Conservation (phyloP, 2,113 vertebrate species). For the Pollimyrus isidori region DNA sequence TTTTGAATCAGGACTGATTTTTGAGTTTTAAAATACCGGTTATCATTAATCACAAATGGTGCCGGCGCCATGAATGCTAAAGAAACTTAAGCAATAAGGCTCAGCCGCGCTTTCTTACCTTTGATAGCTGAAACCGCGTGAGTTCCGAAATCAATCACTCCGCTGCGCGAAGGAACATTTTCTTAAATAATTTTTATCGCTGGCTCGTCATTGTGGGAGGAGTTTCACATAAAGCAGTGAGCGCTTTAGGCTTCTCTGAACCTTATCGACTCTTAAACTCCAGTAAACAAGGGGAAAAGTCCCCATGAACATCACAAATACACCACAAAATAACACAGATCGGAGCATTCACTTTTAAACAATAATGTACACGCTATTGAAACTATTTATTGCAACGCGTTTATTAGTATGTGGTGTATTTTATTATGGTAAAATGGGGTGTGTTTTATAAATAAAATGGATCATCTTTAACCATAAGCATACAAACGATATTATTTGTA, state of each 20-base stretch:
- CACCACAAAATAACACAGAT: constrained; percentile 44
- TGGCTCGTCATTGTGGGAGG: constrained; percentile 36
- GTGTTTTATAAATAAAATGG: not conserved
- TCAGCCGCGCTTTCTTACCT: constrained; percentile 39
- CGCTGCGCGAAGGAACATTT: constrained; percentile 36
- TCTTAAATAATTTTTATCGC: constrained; percentile 42
- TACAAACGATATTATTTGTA: not conserved
- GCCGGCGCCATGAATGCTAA: not conserved
- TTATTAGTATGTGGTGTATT: not conserved
- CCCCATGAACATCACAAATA: constrained; percentile 32
- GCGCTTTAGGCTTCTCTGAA: constrained; percentile 29
- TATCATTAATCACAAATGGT: not conserved
- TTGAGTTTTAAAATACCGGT: not conserved
- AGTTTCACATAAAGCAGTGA: not conserved
- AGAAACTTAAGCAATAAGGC: not conserved
- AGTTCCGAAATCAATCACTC: constrained; percentile 49
- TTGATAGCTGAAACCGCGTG: constrained; percentile 44
- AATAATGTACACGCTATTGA: not conserved
- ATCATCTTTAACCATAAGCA: not conserved
- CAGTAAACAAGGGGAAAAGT: constrained; percentile 51
- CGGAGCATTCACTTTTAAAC: not conserved
- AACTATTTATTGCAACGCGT: not conserved
- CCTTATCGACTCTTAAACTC: constrained; percentile 41
- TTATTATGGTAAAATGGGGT: not conserved
- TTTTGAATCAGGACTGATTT: not conserved